Base-by-base conservation (phyloP, 1,140 invertebrate genomes). In the Bilobella aurantiaca region DNA sequence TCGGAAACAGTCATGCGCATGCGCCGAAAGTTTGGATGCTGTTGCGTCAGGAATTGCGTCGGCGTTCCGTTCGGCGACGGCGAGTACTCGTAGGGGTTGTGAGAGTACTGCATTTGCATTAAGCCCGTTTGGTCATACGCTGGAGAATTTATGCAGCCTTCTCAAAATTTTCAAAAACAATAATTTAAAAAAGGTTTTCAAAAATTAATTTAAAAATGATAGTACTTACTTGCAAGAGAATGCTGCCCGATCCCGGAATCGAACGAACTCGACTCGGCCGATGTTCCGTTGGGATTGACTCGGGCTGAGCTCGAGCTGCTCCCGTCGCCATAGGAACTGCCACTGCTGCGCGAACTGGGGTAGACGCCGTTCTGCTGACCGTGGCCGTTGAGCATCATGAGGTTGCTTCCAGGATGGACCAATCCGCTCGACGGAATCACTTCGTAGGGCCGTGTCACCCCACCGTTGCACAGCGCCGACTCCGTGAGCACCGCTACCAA, bases 221-320 rank as follows among this genome's bases (percentile, higher is more conserved):
- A n/a, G 30, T 8, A 62, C 68, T 63, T 70, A 73, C 71, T 73
- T 1, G 71, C 59, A 37, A 73, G 65, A 30, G 68, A 73, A 65
- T 73, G 69, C n/a, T 64, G 71, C 28, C 71, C 71, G 42, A 73
- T 70, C 29, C 71, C 71, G 16, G 71, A 73, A 47, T 73, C 71
- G 32, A 73, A 73, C 3, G 68, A 70, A 62, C 68, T 70, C 37
- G 66, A 68, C 56, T 73, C 71, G 18, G 65, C 64, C 1, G 71
- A 70, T 49, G 69, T 72, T 42, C 68, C 68, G 1, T 59, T 60
- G 32, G 58, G 67, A 57, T 72, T 69, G 63, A 65, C 66, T 58
- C 68, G 67, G 18, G 63, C 63, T 3, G 68, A 69, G 12, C 70
- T 59, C n/a, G 63, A 58, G 16, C 68, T 66, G 29, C 28, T 42